Percentiles rank a stretch among this genome's conserved stretches.
These are phyloP conservation scores for Imbricaverruca yamaguchii DNA, from an alignment of 2,888 invertebrate genomes.

Conservation along the genomic window DNA sequence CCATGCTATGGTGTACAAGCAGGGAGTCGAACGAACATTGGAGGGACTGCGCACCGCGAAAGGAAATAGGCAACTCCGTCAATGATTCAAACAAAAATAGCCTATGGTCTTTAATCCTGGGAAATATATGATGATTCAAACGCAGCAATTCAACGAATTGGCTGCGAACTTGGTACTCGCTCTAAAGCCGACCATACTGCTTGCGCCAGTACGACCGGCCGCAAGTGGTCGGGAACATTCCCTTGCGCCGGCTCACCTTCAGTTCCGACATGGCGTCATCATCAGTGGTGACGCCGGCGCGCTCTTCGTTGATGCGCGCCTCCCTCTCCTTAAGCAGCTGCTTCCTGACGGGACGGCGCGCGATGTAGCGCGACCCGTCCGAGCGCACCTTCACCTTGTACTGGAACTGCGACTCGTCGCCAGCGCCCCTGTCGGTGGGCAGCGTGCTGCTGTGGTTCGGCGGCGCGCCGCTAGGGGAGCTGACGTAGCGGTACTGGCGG, in stretches of 20 bases:
- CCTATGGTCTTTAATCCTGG: too few species aligned
- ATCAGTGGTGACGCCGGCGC: slow-evolving; percentile 61
- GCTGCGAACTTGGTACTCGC: too few species aligned
- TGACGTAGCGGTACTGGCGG: slow-evolving; percentile 8
- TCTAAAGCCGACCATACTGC: too few species aligned
- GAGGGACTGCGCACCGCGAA: too few species aligned
- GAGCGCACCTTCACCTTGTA: slow-evolving; percentile 70
- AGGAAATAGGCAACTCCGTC: too few species aligned
- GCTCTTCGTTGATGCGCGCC: slow-evolving; percentile 56
- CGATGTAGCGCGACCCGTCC: slow-evolving; percentile 68
- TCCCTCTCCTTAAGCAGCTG: slow-evolving; percentile 59
- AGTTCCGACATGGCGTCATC: slow-evolving; percentile 70
- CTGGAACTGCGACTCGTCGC: slow-evolving; percentile 48
- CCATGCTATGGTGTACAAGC: too few species aligned
- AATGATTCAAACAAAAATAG: too few species aligned
- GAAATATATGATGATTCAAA: too few species aligned
- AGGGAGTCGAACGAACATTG: too few species aligned
- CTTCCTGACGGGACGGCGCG: slow-evolving; percentile 59
- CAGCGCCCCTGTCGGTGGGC: slow-evolving; percentile 34
- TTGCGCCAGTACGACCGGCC: too few species aligned
- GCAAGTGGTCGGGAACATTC: too few species aligned
- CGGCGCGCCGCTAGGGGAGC: slow-evolving; percentile 7
- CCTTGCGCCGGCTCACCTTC: slow-evolving; percentile 46
- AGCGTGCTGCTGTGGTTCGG: slow-evolving; percentile 10
- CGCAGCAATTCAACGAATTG: too few species aligned